phyloP scores from a whole-genome alignment of 2,888 invertebrate genomes.

The Drosophila differens region DNA sequence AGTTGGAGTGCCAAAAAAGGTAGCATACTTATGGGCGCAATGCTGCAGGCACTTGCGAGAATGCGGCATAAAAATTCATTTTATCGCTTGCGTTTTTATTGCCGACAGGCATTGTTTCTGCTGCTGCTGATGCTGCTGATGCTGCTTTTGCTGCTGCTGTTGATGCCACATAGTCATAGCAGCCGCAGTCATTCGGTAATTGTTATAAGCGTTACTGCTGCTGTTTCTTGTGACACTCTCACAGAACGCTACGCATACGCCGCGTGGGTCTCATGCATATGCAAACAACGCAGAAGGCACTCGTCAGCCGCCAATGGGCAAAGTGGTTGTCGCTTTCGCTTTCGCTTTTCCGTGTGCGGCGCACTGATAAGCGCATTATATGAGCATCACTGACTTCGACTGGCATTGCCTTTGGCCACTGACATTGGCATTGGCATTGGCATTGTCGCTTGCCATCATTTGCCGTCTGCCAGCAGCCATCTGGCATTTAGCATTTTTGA shows the following conservation, averaged over 20 bases:
- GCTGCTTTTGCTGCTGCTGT: neutral
- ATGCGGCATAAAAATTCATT: conserved; percentile 82
- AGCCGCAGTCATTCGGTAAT: conserved; percentile 41
- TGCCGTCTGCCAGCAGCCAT: conserved; percentile 1
- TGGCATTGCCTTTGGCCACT: conserved; percentile 16
- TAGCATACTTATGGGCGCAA: conserved; percentile 61
- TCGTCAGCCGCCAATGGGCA: conserved; percentile 18
- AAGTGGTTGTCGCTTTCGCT: conserved; percentile 5
- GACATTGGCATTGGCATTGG: conserved; percentile 12
- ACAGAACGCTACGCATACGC: conserved; percentile 55
- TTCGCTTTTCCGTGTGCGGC: conserved; percentile 34
- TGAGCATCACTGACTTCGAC: conserved; percentile 60
- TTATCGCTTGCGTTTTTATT: conserved; percentile 73
- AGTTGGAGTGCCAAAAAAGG: conserved; percentile 43
- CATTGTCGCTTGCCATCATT: conserved; percentile 21
- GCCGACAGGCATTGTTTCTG: conserved; percentile 55
- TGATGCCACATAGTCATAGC: conserved; percentile 1
- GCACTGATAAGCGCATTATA: conserved; percentile 77
- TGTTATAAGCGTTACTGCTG: conserved; percentile 28
- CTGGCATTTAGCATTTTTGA: conserved; percentile 35
- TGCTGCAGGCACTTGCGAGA: conserved; percentile 72
- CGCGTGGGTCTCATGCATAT: conserved; percentile 52
- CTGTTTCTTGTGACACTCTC: conserved; percentile 4
- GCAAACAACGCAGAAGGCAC: conserved; percentile 48
- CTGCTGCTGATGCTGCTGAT: conserved; percentile 1